Conservation (phyloP, 2,797 vertebrate genomes). For the Pipistrellus pygmaeus region DNA sequence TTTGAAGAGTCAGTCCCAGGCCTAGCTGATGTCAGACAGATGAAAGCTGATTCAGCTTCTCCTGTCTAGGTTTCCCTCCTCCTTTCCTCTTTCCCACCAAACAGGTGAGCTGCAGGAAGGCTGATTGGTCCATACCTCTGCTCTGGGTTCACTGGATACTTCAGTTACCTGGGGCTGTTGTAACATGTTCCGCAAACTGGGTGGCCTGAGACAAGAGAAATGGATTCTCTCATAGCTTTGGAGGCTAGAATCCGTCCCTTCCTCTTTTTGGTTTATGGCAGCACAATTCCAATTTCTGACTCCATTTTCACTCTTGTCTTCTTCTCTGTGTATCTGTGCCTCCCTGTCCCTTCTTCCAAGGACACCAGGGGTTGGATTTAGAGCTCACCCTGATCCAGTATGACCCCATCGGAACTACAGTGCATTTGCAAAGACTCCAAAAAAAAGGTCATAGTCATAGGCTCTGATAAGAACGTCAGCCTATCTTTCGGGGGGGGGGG, state of each 20-base stretch:
- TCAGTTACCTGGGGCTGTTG: not conserved
- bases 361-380: not conserved
- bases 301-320: not conserved
- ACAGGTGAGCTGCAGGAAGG: not conserved
- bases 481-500: too few relatives aligned
- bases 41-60: conserved; percentile 44
- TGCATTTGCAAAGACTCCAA: not conserved
- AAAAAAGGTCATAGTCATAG: not conserved
- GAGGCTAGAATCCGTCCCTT: not conserved
- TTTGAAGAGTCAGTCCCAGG: conserved; percentile 14
- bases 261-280: not conserved
- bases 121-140: not conserved
- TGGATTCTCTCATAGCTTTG: not conserved
- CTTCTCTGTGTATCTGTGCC: not conserved
- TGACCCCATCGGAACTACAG: not conserved
- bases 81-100: not conserved
- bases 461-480: not conserved
- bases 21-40: conserved; percentile 2
- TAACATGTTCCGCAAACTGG: not conserved
- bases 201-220: not conserved
- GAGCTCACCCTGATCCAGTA: not conserved
- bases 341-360: not conserved
- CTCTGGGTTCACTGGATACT: not conserved
- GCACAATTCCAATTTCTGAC: not conserved
- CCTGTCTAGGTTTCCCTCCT: not conserved